Evolutionary conservation across 1,140 invertebrate genomes (phyloP).

Genomic region (Solen grandis): DNA sequence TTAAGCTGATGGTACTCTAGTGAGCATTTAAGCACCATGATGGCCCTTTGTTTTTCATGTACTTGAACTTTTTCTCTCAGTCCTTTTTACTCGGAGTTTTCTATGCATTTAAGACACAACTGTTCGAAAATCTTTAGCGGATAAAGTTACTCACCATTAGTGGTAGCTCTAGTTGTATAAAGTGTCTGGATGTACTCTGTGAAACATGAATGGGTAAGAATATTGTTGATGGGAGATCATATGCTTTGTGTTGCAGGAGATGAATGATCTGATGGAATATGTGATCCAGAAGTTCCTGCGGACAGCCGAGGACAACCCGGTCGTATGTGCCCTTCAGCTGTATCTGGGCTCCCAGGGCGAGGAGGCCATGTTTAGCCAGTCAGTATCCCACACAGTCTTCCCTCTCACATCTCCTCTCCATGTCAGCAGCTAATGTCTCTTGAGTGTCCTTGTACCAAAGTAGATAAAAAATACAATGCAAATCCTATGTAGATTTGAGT

Average conservation of each 20-base stretch:
- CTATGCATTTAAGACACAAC: no score
- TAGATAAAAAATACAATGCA: background rate
- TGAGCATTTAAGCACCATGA: no score
- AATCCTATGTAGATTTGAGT: background rate
- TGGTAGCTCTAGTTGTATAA: no score
- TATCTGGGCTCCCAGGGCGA: conserved; percentile 23
- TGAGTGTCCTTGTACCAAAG: background rate
- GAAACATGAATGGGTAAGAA: no score
- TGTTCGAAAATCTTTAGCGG: no score
- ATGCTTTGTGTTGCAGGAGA: conserved; percentile 66
- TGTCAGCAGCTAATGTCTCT: background rate
- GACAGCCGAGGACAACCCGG: conserved; percentile 64
- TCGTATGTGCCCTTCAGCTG: conserved; percentile 65
- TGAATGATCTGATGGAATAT: conserved; percentile 73
- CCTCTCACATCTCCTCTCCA: background rate
- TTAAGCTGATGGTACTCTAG: no score
- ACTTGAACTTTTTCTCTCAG: no score
- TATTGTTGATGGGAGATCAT: no score
- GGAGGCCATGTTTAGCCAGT: conserved; percentile 18
- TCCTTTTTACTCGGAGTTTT: no score
- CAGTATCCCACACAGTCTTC: background rate
- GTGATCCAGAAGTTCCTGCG: conserved; percentile 68
- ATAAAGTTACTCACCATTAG: no score
- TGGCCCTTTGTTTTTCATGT: no score
- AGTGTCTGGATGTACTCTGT: no score